A percentile compares a stretch with the other conserved stretches of the same genome.
These are phyloP conservation scores for Leptinotarsa juncta DNA, from an alignment of 2,888 invertebrate genomes.

Conservation along the genomic window DNA sequence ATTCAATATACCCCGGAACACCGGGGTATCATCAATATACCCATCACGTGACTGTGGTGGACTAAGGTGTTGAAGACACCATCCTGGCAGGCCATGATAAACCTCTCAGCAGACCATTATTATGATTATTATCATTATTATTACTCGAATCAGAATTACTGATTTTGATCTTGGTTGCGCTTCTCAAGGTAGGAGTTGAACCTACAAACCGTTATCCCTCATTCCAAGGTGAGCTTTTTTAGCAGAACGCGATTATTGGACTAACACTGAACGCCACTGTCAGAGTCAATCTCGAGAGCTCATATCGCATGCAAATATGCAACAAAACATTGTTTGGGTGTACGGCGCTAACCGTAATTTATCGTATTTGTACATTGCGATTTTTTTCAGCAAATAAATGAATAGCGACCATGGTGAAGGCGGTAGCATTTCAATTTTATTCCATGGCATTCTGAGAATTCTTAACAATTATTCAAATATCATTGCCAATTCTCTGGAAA, in stretches of 20 bases:
- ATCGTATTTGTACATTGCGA: constrained; percentile 42
- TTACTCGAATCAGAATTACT: no score
- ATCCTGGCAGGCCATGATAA: no score
- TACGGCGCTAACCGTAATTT: constrained; percentile 47
- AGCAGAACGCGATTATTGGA: background rate
- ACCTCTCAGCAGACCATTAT: no score
- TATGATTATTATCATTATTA: no score
- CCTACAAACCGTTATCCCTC: no score
- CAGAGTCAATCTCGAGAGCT: constrained; percentile 9
- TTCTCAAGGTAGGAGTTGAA: no score
- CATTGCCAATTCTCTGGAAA: constrained; percentile 40
- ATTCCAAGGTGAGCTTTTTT: background rate
- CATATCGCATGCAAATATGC: constrained; percentile 41
- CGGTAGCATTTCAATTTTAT: constrained; percentile 45
- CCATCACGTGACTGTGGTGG: no score
- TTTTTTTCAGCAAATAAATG: constrained; percentile 40
- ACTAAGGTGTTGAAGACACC: no score
- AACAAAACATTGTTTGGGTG: constrained; percentile 35
- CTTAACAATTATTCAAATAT: constrained; percentile 50
- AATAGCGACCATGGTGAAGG: constrained; percentile 37
- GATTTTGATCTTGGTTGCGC: no score
- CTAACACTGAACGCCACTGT: constrained; percentile 23
- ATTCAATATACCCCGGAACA: no score
- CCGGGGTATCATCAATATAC: no score
- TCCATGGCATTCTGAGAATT: constrained; percentile 51